phyloP scores from a whole-genome alignment of 2,113 vertebrate genomes.

The Gallinago undulata region DNA sequence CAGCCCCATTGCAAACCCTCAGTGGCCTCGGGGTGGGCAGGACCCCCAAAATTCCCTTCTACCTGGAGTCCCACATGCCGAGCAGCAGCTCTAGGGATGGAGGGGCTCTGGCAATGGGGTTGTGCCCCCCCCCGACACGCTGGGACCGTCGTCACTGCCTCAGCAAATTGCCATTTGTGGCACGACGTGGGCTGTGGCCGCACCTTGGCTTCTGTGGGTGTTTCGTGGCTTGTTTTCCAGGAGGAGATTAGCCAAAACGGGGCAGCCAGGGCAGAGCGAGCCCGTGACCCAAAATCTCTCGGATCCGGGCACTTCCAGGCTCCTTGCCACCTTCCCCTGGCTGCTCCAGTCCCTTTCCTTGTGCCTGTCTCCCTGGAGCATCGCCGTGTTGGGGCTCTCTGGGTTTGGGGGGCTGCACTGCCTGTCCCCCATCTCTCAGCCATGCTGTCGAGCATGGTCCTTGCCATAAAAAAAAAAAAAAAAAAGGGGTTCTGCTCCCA shows the following conservation, averaged over 20 bases:
- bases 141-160: not conserved
- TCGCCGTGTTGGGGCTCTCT: accelerated
- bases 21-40: not conserved
- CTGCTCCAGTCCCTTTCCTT: accelerated
- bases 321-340: not conserved
- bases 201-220: not conserved
- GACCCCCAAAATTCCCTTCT: not conserved
- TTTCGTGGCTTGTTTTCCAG: not conserved
- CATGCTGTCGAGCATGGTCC: accelerated
- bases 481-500: not conserved
- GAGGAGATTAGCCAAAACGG: accelerated
- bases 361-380: not conserved
- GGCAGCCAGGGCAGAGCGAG: not conserved
- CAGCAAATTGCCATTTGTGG: not conserved
- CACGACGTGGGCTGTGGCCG: not conserved
- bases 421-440: not conserved
- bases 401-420: accelerated
- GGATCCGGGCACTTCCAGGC: accelerated
- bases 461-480: not conserved
- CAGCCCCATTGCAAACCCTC: accelerated
- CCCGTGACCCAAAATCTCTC: accelerated
- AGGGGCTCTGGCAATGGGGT: not conserved
- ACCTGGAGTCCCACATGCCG: accelerated
- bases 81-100: not conserved
- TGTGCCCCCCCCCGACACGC: not conserved